Evolutionary conservation across 2,888 invertebrate species (phyloP).

Genomic region (Spatulosminthurus flaviceps): DNA sequence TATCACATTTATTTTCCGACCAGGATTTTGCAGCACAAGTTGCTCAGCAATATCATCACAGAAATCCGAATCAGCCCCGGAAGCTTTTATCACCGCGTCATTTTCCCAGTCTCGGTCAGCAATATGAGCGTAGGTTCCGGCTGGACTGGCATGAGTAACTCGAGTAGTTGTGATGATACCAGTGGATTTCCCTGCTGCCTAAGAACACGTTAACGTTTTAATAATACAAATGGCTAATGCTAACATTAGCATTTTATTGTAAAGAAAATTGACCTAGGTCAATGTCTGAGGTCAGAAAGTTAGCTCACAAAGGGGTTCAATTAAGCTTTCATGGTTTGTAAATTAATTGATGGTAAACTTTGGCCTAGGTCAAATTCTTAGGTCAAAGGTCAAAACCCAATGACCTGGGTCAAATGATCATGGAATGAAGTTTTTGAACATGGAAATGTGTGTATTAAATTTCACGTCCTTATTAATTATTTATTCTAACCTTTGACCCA

Average conservation of each 20-base stretch:
- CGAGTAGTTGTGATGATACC: constrained; percentile 64
- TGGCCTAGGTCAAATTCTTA: constrained; percentile 53
- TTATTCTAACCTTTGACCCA: too few relatives aligned
- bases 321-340: neutral
- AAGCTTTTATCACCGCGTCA: constrained; percentile 67
- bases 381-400: too few relatives aligned
- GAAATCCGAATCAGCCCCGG: constrained; percentile 68
- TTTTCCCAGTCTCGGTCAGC: constrained; percentile 79
- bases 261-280: too few relatives aligned
- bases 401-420: too few relatives aligned
- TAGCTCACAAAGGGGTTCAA: too few relatives aligned
- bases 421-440: too few relatives aligned
- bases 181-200: constrained; percentile 41
- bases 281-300: too few relatives aligned
- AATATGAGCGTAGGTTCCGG: constrained; percentile 76
- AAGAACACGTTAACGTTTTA: neutral
- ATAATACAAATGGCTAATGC: too few relatives aligned
- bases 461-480: too few relatives aligned
- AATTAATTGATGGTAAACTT: constrained; percentile 29
- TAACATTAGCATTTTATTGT: too few relatives aligned
- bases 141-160: constrained; percentile 81
- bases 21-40: constrained; percentile 74
- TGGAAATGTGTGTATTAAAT: too few relatives aligned
- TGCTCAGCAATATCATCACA: constrained; percentile 81
- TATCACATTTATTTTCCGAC: constrained; percentile 76